Base-by-base conservation (phyloP, 2,797 vertebrate genomes). In the Danio tinwini region DNA sequence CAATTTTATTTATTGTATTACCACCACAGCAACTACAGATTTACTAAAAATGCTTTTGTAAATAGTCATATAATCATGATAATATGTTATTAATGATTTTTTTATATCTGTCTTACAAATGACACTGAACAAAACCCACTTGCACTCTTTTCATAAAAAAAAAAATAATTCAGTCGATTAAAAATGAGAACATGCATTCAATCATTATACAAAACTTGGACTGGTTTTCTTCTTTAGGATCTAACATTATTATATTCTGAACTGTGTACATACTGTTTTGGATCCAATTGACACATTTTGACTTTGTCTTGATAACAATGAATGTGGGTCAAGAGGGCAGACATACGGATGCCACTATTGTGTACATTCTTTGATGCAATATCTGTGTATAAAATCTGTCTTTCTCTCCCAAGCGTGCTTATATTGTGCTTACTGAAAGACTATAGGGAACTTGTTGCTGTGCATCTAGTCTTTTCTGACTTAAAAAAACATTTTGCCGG, bases 391-490 rank as follows among this genome's bases (percentile, higher is more conserved):
- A 5, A 44, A 53, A 64, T 11, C 29, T 29, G 29, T 29, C n/a
- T 42, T 39, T 42, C 16, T 37, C 40, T 67, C 75, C 16, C 75
- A 49, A 9, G 3, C 71, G 53, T n/a, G 19, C 14, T 45, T 16
- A 40, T 52, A 29, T 56, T 71, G 21, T 53, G 10, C 10, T 52
- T 52, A 8, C 21, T 76, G 53, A 69, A 75, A 44, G 63, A 8
- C 2, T 16, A 1, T 12, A 29, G 39, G 52, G 47, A 61, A 44
- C 64, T 7, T 39, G 19, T 42, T 39, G 45, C 29, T 7, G 40
- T 44, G 37, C n/a, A 49, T n/a, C 56, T 40, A 37, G 8, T 62
- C 80, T 64, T 81, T 44, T 9, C 80, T 76, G 73, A 76, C 64
- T 4, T 53, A 5, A 47, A 44, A 53, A 13, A 37, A 16, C 5